Conservation (phyloP, 2,797 vertebrate genomes). For the Falco cherrug region DNA sequence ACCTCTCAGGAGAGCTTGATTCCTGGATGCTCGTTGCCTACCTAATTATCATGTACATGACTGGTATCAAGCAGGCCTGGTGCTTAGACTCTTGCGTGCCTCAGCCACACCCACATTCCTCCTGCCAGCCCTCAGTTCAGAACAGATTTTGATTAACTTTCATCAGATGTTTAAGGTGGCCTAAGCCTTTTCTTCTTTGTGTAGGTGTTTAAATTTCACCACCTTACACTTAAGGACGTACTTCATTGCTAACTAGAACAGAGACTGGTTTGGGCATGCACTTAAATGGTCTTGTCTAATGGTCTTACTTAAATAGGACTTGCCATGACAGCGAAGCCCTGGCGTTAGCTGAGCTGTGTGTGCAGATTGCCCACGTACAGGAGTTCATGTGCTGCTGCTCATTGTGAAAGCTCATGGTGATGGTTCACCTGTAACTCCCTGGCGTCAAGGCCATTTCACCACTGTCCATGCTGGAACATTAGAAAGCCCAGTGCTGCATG, state of each 20-base stretch:
- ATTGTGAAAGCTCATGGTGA: background rate
- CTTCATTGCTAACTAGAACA: background rate
- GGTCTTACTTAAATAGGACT: background rate
- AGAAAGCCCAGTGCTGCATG: background rate
- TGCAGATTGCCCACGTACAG: accelerated
- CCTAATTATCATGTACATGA: conserved; percentile 4
- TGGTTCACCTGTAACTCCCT: background rate
- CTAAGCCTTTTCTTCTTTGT: background rate
- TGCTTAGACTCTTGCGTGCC: background rate
- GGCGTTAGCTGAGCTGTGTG: background rate
- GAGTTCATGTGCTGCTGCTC: background rate
- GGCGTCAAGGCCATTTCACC: background rate
- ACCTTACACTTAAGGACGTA: background rate
- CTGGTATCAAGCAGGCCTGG: conserved; percentile 8
- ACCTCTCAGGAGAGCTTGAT: background rate
- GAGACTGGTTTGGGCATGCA: background rate
- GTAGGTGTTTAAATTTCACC: conserved; percentile 18
- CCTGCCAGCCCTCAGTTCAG: background rate
- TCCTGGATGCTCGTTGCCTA: background rate
- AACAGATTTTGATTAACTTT: conserved; percentile 46
- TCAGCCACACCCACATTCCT: conserved; percentile 48
- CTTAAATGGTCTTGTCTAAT: background rate
- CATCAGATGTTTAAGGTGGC: conserved; percentile 45
- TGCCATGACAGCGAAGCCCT: background rate
- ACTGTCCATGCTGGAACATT: background rate